A percentile compares a stretch with the other conserved stretches of the same genome.
Evolutionary conservation across 2,888 invertebrate genomes (phyloP).

Genomic region (Psococerastis gibbosa): DNA sequence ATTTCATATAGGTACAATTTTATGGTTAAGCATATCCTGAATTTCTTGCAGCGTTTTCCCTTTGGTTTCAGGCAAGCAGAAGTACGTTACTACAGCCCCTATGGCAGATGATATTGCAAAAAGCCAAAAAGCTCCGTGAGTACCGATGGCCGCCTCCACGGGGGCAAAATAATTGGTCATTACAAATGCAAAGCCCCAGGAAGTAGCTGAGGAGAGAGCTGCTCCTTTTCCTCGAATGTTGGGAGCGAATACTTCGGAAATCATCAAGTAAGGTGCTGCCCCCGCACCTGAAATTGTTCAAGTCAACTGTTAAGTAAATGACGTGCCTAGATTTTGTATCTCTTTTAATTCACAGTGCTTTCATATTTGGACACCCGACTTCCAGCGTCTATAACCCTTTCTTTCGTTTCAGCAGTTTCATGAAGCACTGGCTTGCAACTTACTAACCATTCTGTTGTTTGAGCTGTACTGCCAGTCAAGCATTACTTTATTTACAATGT

Average conservation of each 20-base stretch:
- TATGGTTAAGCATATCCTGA: slow-evolving; percentile 31
- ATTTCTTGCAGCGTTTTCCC: slow-evolving; percentile 33
- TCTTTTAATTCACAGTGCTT: no score
- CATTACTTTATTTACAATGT: no score
- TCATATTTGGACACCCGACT: no score
- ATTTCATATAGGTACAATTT: no score
- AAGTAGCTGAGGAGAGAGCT: not conserved
- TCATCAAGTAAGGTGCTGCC: not conserved
- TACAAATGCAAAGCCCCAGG: slow-evolving; percentile 1
- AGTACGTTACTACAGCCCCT: slow-evolving; percentile 38
- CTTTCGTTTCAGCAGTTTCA: no score
- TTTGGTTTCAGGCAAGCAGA: slow-evolving; percentile 47
- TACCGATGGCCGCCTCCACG: slow-evolving; percentile 31
- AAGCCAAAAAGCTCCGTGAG: slow-evolving; percentile 41
- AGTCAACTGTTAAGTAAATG: no score
- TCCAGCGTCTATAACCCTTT: no score
- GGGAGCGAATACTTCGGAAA: not conserved
- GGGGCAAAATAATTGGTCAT: slow-evolving; percentile 31
- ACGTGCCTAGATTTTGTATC: no score
- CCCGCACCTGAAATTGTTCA: slow-evolving; percentile 1
- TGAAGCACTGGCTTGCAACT: no score
- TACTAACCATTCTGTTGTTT: no score
- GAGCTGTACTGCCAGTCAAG: no score
- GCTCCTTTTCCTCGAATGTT: slow-evolving; percentile 1
- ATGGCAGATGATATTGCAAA: slow-evolving; percentile 39